Conservation (phyloP, 2,888 invertebrate species). For the Agonopterix subpropinquella region DNA sequence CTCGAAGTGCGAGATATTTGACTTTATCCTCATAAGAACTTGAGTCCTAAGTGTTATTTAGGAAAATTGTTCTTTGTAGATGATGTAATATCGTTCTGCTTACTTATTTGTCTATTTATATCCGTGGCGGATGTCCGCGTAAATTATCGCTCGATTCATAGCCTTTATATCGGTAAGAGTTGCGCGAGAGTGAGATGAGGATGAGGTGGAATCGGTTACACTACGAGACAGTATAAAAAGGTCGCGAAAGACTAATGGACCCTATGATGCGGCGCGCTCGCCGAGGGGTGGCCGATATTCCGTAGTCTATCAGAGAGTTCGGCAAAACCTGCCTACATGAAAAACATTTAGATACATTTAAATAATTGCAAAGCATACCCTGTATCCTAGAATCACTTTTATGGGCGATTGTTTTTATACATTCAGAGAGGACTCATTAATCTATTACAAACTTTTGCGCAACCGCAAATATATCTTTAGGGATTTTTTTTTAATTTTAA, state of each 20-base stretch:
- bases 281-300: constrained; percentile 33
- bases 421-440: constrained; percentile 68
- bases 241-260: constrained; percentile 68
- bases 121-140: no score
- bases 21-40: no score
- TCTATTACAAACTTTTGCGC: constrained; percentile 66
- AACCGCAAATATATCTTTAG: constrained; percentile 60
- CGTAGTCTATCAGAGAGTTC: constrained; percentile 43
- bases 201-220: constrained; percentile 46
- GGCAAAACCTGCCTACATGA: constrained; percentile 66
- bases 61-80: no score
- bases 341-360: constrained; percentile 80
- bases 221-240: constrained; percentile 68
- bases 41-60: no score
- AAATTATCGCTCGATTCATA: no score
- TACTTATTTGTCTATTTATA: no score
- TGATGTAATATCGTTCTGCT: no score
- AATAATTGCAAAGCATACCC: constrained; percentile 96
- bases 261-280: constrained; percentile 50
- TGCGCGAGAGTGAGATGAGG: constrained; percentile 36
- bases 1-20: no score
- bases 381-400: constrained; percentile 92
- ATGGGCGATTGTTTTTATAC: constrained; percentile 75
- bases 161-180: constrained; percentile 20
- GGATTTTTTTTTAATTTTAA: constrained; percentile 54